A percentile compares a stretch with the other conserved stretches of the same genome.
phyloP scores from a whole-genome alignment of 2,113 vertebrate genomes.

The Sorex fumeus region DNA sequence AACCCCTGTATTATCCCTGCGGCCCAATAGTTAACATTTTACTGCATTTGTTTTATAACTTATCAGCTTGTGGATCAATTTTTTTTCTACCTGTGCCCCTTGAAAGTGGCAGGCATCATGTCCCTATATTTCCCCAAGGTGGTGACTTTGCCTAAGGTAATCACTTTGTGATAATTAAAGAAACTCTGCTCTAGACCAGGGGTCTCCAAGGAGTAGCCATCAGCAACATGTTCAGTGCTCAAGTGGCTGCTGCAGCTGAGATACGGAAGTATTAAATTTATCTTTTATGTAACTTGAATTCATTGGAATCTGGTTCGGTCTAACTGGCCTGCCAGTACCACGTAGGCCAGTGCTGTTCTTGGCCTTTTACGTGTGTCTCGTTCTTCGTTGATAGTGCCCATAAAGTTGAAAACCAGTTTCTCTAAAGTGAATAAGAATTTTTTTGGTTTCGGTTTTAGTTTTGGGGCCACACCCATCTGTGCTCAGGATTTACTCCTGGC shows the following conservation, averaged over 20 bases:
- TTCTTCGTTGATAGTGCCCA: background rate
- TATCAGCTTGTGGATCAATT: background rate
- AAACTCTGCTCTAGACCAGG: background rate
- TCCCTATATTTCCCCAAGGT: background rate
- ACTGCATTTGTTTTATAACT: background rate
- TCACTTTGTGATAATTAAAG: background rate
- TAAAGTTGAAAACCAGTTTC: background rate
- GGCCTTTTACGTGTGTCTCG: background rate
- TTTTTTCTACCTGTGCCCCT: background rate
- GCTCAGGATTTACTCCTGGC: too few relatives aligned
- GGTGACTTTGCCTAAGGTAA: background rate
- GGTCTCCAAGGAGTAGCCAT: background rate
- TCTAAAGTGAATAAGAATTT: background rate
- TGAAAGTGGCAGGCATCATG: background rate
- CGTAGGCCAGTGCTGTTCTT: background rate
- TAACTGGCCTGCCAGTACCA: background rate
- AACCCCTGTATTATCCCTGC: background rate
- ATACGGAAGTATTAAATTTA: background rate
- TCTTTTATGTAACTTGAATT: too few relatives aligned
- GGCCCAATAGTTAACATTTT: background rate
- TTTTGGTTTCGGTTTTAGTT: background rate
- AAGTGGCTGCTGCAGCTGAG: background rate
- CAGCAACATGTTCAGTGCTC: background rate
- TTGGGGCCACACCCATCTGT: too few relatives aligned
- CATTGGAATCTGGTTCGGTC: too few relatives aligned